Conservation (phyloP, 2,888 invertebrate genomes). For the Campopleginae sp. region DNA sequence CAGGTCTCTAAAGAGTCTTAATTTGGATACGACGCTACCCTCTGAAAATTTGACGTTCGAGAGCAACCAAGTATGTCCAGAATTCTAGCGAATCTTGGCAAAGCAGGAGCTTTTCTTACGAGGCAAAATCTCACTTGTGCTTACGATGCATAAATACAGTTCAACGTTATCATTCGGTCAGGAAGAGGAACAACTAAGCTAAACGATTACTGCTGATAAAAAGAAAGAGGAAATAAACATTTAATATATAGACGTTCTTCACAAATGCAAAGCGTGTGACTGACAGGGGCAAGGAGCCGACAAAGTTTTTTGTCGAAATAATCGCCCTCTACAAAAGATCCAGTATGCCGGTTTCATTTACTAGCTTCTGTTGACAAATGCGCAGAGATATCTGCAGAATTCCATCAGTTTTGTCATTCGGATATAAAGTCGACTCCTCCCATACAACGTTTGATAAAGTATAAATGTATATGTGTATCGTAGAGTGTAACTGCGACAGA, state of each 20-base stretch:
- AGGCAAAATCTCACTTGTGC: neutral
- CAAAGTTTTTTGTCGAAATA: conserved; percentile 29
- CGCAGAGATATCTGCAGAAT: conserved; percentile 41
- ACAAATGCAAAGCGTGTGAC: conserved; percentile 13
- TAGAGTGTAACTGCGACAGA: neutral
- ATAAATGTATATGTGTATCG: conserved; percentile 7
- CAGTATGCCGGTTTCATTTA: conserved; percentile 14
- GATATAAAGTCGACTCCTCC: conserved; percentile 28
- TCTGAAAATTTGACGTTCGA: too few relatives aligned
- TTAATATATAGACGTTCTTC: conserved; percentile 48
- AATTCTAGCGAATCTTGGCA: neutral
- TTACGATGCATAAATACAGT: neutral
- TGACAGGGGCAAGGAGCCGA: neutral
- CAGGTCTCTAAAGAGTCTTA: too few relatives aligned
- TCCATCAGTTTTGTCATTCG: conserved; percentile 6
- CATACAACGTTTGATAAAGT: neutral
- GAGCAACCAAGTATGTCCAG: neutral
- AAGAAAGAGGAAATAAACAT: neutral
- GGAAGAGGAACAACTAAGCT: neutral
- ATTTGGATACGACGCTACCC: too few relatives aligned
- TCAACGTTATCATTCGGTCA: neutral
- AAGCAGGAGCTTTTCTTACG: neutral
- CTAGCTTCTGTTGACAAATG: conserved; percentile 26
- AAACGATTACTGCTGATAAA: neutral
- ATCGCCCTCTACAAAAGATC: neutral